Base-by-base conservation (phyloP, 2,797 vertebrate species). In the Notolabrus celidotus region DNA sequence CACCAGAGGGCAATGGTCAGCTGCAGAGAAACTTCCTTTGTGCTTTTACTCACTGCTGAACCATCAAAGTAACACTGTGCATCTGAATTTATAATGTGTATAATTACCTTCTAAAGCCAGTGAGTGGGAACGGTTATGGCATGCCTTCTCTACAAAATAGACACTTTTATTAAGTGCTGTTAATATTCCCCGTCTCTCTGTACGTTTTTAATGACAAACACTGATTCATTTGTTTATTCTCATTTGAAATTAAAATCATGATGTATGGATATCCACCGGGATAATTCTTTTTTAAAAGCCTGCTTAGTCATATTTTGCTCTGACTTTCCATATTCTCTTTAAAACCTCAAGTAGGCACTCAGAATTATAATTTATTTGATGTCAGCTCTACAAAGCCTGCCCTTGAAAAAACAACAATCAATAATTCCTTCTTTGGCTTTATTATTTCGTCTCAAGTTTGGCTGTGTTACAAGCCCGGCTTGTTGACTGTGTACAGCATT, bases 1-100 rank as follows among this genome's bases (percentile, higher is more conserved):
- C 92, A 93, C 58, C 77, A 93, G 92, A 92, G 90, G 92, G 90
- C 90, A 93, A 84, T 91, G 82, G 82, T 90, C 83, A 85, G 88
- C 90, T 90, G 71, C 84, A 79, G 79, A 67, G 74, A 58, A 84
- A 76, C 56, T 23, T 33, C 43, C 42, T 47, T 66, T 62, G 46
- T 43, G 46, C 51, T 6, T 74, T 82, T 33, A 36, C 2, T 17
- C 53, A 56, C 55, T 77, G 69, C 72, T 72, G 50, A 71, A 83
- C 67, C 68, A 74, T 76, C 74, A 67, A 66, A 84, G 74, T 31
- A 54, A 74, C 73, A 56, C 69, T 25, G 71, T 74, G 65, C 64
- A 43, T 67, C 72, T 55, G 23, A 47, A 69, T 80, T 78, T 74
- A 77, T 65, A 54, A 50, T 17, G 61, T 53, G 53, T 71, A 58